Base-by-base conservation (phyloP, 2,797 vertebrate genomes). In the Dallia pectoralis region DNA sequence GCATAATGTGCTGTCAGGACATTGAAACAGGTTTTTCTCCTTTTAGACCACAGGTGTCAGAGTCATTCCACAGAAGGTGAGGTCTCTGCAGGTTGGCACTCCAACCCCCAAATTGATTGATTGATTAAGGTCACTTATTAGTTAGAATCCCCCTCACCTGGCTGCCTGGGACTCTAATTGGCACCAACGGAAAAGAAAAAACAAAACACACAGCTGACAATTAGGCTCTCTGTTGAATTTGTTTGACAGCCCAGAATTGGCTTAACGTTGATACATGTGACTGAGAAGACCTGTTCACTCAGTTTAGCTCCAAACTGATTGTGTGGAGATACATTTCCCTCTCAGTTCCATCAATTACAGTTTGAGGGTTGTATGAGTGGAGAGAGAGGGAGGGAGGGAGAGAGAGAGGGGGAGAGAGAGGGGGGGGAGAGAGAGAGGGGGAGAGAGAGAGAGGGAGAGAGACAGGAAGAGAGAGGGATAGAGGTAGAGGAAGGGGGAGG, bases 1-100 rank as follows among this genome's bases (percentile, higher is more conserved):
- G 30, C 49, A 15, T 70, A 59, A 59, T 40, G 49, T 40, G 22
- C 61, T 59, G 53, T 3, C 48, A 36, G 51, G 74, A 79, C 67
- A 63, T 36, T 32, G 75, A 68, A 49, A 40, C 1, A 7, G 49
- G 72, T 74, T 64, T 76, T 62, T 77, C 69, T 70, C 66, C 63
- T 14, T 16, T 32, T 32, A 0, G 14, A 30, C 29, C 22, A 22
- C 22, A 12, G 40, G 40, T 44, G 40, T 44, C 40, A 4, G 12
- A 44, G 6, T 44, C 7, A 44, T 44, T 44, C 40, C 40, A 44
- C 40, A 44, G 51, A 56, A 4, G 51, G 51, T 18, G 11, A 1
- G n/a, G n/a, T 22, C 2, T 2, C 51, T 56, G n/a, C 16, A 4
- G 18, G 3, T 44, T 44, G 40, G 40, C 40, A 1, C 40, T 44